These are phyloP conservation scores for Patella caerulea DNA, from an alignment of 2,888 invertebrate genomes.

Conservation along the genomic window DNA sequence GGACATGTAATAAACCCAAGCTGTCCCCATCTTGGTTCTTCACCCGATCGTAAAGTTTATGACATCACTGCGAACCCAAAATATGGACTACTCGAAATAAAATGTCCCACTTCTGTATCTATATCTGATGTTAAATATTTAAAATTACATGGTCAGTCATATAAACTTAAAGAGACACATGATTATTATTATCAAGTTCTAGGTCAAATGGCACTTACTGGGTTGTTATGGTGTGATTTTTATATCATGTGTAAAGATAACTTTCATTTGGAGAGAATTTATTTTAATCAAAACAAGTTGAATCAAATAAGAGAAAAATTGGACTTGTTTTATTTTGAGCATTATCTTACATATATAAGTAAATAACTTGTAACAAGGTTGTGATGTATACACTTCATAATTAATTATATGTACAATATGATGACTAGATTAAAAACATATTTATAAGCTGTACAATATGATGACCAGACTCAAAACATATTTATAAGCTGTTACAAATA, in stretches of 20 bases:
- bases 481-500: too few relatives aligned
- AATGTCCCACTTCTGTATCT: not conserved
- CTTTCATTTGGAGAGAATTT: conserved; percentile 9
- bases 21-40: not conserved
- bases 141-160: not conserved
- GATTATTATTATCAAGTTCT: conserved; percentile 12
- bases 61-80: not conserved
- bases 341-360: not conserved
- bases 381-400: too few relatives aligned
- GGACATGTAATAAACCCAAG: too few relatives aligned
- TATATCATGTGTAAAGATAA: conserved; percentile 6
- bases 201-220: conserved; percentile 14
- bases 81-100: conserved; percentile 7
- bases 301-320: conserved; percentile 11
- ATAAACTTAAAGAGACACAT: conserved; percentile 2
- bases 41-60: conserved; percentile 1
- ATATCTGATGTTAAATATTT: not conserved
- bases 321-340: conserved; percentile 13
- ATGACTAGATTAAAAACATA: too few relatives aligned
- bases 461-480: too few relatives aligned
- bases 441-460: too few relatives aligned
- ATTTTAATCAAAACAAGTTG: not conserved
- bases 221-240: conserved; percentile 13
- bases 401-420: too few relatives aligned
- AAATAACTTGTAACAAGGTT: too few relatives aligned